phyloP scores from a whole-genome alignment of 2,113 vertebrate species.

The Phoxinus phoxinus region DNA sequence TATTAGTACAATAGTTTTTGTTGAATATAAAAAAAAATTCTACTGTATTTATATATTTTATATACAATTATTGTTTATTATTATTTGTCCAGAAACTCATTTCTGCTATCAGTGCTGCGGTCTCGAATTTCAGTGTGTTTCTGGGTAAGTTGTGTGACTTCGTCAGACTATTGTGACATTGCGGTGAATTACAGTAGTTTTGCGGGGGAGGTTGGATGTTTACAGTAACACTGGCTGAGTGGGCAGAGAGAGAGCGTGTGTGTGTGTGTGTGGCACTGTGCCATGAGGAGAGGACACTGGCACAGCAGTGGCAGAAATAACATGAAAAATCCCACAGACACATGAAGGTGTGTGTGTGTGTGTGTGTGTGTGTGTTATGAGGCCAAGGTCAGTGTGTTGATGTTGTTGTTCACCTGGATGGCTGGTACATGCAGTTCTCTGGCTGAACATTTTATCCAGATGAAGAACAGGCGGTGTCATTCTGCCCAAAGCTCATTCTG shows the following conservation, averaged over 20 bases:
- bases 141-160: constrained; percentile 5
- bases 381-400: constrained; percentile 22
- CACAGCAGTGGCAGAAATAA: constrained; percentile 1
- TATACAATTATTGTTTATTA: too few species aligned
- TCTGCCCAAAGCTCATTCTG: not conserved
- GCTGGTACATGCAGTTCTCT: constrained; percentile 31
- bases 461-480: constrained; percentile 1
- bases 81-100: not conserved
- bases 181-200: not conserved
- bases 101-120: not conserved
- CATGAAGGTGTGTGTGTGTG: not conserved
- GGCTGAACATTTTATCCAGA: not conserved
- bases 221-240: not conserved
- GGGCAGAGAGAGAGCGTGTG: not conserved
- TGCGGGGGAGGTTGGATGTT: not conserved
- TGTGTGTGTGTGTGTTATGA: not conserved
- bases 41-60: too few species aligned
- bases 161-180: constrained; percentile 23
- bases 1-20: too few species aligned
- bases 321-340: constrained; percentile 10
- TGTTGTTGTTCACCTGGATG: constrained; percentile 30
- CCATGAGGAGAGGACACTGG: not conserved
- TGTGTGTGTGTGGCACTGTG: constrained; percentile 25
- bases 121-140: not conserved
- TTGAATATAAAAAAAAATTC: too few species aligned